Evolutionary conservation across 2,113 vertebrate genomes (phyloP).

Genomic region (Oplegnathus fasciatus): DNA sequence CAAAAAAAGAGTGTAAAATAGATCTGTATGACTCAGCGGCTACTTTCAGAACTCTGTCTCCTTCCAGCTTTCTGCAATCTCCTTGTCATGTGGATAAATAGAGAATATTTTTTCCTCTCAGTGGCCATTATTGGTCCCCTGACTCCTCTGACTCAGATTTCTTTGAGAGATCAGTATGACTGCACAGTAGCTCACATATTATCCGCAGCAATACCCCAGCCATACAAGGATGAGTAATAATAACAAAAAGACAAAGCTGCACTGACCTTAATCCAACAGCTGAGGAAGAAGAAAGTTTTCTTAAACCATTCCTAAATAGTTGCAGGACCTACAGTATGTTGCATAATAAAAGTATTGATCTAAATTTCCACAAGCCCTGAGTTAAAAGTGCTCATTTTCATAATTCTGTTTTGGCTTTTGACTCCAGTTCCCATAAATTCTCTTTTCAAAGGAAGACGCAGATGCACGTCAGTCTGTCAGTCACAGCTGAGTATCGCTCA

Average conservation of each 20-base stretch:
- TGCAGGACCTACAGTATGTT: neutral
- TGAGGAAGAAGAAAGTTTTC: neutral
- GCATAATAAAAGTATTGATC: neutral
- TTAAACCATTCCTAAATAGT: neutral
- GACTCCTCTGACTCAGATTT: conserved; percentile 33
- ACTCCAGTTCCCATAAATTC: neutral
- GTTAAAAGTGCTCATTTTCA: neutral
- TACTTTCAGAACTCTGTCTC: conserved; percentile 18
- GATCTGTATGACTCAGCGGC: conserved; percentile 38
- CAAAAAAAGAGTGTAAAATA: conserved; percentile 21
- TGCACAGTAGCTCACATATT: neutral
- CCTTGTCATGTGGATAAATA: conserved; percentile 15
- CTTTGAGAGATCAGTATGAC: conserved; percentile 3
- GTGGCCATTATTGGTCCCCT: conserved; percentile 16
- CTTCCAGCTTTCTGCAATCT: neutral
- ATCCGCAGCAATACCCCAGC: neutral
- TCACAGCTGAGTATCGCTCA: neutral
- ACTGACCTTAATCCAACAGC: conserved; percentile 12
- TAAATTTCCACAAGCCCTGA: neutral
- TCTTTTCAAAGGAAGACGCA: neutral
- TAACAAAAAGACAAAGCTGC: neutral
- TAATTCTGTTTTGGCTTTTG: neutral
- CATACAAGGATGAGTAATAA: neutral
- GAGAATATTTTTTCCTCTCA: conserved; percentile 10
- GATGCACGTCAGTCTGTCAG: neutral